Conservation (phyloP, 2,797 vertebrate species). For the Sebastes steindachneri region DNA sequence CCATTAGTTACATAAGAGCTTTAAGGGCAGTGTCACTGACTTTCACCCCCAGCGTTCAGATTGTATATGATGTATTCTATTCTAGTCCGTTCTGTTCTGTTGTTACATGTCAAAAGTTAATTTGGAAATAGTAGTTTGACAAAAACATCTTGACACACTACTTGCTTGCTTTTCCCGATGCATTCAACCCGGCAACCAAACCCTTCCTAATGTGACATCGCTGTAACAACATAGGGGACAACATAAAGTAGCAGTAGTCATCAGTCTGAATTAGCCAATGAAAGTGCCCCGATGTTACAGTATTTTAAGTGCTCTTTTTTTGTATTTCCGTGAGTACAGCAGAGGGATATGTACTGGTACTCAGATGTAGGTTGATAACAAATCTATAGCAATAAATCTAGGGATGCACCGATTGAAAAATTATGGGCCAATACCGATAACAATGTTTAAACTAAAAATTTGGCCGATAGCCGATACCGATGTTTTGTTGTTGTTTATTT, state of each 20-base stretch:
- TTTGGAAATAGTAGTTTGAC: not conserved
- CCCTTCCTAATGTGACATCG: not conserved
- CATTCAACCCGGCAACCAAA: not conserved
- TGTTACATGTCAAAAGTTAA: not conserved
- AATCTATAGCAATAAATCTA: not conserved
- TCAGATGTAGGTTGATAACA: not conserved
- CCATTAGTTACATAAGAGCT: constrained; percentile 37
- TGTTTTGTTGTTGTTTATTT: too few species aligned
- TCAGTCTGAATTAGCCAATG: not conserved
- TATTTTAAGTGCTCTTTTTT: not conserved
- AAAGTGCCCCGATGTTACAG: not conserved
- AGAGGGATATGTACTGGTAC: not conserved
- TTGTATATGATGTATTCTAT: not conserved
- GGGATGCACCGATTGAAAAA: too few species aligned
- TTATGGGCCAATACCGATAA: too few species aligned
- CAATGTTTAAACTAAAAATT: too few species aligned
- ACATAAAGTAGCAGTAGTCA: not conserved
- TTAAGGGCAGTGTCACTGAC: not conserved
- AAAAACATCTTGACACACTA: not conserved
- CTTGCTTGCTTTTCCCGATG: not conserved
- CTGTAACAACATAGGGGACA: not conserved
- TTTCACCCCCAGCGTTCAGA: not conserved
- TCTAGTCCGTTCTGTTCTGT: not conserved
- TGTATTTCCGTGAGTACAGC: not conserved
- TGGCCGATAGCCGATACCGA: too few species aligned